These are phyloP conservation scores for Zoanthus sansibaricus DNA, from an alignment of 92 coral and sea anemone species.

Conservation along the genomic window DNA sequence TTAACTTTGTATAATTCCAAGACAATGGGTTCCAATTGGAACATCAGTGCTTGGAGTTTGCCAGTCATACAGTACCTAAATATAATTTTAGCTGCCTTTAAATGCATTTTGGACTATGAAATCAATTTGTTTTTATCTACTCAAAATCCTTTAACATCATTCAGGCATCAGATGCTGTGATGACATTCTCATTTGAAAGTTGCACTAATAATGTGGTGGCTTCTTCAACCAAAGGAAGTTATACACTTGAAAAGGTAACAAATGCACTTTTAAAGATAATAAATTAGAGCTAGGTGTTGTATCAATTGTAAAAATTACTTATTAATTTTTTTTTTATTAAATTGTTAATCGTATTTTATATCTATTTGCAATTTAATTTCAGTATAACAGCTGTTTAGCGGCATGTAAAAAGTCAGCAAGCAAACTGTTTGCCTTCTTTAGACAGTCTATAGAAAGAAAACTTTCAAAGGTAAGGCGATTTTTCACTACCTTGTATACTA, in stretches of 20 bases:
- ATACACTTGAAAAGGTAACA: slow-evolving; percentile 77
- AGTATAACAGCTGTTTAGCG: slow-evolving; percentile 88
- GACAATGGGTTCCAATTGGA: too few relatives aligned
- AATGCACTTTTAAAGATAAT: background rate
- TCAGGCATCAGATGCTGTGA: slow-evolving; percentile 85
- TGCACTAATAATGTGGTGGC: slow-evolving; percentile 75
- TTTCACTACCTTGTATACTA: background rate
- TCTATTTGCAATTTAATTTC: slow-evolving; percentile 12
- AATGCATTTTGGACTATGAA: too few relatives aligned
- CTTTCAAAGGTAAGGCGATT: slow-evolving; percentile 79
- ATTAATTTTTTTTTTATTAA: background rate
- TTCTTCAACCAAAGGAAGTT: slow-evolving; percentile 87
- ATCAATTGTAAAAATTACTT: background rate
- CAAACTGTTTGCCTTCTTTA: slow-evolving; percentile 77
- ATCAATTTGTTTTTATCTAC: too few relatives aligned
- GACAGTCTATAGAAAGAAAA: slow-evolving; percentile 88
- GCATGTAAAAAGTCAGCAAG: slow-evolving; percentile 74
- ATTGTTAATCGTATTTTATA: too few relatives aligned
- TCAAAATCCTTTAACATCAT: background rate
- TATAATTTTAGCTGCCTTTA: too few relatives aligned
- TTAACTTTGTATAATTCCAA: too few relatives aligned
- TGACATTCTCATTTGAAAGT: slow-evolving; percentile 92
- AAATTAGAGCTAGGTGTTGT: background rate
- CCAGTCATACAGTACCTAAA: too few relatives aligned
- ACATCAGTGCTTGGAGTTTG: too few relatives aligned